Conservation (phyloP, 2,888 invertebrate species). For the Gastracanthus pulcherrimus region DNA sequence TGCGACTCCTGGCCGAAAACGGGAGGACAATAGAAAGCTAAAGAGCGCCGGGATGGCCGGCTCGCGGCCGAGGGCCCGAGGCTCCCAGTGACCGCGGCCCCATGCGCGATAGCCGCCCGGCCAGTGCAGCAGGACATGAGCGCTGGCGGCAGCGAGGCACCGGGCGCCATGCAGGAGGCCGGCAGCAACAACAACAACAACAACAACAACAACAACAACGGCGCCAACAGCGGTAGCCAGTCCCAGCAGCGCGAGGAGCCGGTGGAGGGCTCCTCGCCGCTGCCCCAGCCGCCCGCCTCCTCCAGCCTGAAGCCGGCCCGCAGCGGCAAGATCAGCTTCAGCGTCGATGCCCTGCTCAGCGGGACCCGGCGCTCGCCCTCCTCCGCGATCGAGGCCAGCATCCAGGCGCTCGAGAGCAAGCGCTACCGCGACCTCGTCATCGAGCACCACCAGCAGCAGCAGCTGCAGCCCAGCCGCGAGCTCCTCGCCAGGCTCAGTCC, state of each 20-base stretch:
- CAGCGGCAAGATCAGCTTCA: constrained; percentile 84
- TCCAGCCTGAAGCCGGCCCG: constrained; percentile 73
- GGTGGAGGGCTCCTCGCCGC: constrained; percentile 57
- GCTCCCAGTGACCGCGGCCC: not conserved
- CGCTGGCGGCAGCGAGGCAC: constrained; percentile 20
- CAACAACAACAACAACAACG: constrained; percentile 14
- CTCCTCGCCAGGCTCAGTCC: constrained; percentile 72
- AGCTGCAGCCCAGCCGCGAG: constrained; percentile 69
- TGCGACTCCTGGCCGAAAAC: not conserved
- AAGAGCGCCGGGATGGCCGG: too few relatives aligned
- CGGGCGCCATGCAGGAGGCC: constrained; percentile 60
- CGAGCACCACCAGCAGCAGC: constrained; percentile 62
- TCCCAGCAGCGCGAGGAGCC: constrained; percentile 34
- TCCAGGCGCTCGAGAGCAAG: constrained; percentile 44
- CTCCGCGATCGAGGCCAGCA: constrained; percentile 51
- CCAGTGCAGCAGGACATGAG: constrained; percentile 20
- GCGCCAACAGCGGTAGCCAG: constrained; percentile 43
- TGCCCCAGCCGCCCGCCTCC: constrained; percentile 69
- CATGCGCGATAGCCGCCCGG: not conserved
- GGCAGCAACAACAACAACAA: constrained; percentile 38
- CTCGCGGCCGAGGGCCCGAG: too few relatives aligned
- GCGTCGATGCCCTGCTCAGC: constrained; percentile 84
- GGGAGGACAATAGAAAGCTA: not conserved
- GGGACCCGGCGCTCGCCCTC: constrained; percentile 63
- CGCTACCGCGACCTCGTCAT: constrained; percentile 38